Base-by-base conservation (phyloP, 2,888 invertebrate genomes). In the Microctonus hyperodae region DNA sequence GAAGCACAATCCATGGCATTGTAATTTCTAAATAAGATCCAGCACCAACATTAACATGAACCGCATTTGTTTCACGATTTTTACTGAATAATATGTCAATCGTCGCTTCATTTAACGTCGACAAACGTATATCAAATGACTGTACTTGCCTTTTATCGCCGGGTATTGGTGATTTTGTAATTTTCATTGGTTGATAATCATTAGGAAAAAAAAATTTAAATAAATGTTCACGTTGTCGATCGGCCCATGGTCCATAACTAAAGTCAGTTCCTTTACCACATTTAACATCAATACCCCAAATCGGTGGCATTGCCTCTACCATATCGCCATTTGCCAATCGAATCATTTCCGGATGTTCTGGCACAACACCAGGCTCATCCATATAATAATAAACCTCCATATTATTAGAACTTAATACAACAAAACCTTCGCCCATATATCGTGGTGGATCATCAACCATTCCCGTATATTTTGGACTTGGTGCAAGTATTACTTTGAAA, bases 241-340 rank as follows among this genome's bases (percentile, higher is more conserved):
- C 98, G 2, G 98, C 98, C 98, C 98, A 99, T 0, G 98, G 98
- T 0, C 98, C 98, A 81, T 98, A 99, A 84, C 97, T 97, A 77
- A 99, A 95, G 80, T 97, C 95, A 2, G 95, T 95, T 0, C 89
- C 97, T 85, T 96, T 97, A 0, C 96, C 94, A 81, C 96, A 95
- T 83, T 96, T 97, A 64, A 97, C 93, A 82, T 97, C 97, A 13
- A 97, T 91, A 6, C 97, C 97, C 95, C 96, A 96, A 74, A 96
- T 94, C 0, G 97, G 97, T 10, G 96, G 95, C 64, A 95, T 94
- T 3, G 95, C 94, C 81, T 95, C 95, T 0, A 96, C 94, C 68
- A 95, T 91, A 82, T 97, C 97, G 1, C 97, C 97, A 84, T 97
- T 96, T 1, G 95, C 95, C 72, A 97, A 83, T 71, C 93, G 92